Percentiles rank a stretch among this genome's conserved stretches.
These are phyloP conservation scores for Sinohyriopsis cumingii DNA, from an alignment of 2,888 invertebrate species.

Conservation along the genomic window DNA sequence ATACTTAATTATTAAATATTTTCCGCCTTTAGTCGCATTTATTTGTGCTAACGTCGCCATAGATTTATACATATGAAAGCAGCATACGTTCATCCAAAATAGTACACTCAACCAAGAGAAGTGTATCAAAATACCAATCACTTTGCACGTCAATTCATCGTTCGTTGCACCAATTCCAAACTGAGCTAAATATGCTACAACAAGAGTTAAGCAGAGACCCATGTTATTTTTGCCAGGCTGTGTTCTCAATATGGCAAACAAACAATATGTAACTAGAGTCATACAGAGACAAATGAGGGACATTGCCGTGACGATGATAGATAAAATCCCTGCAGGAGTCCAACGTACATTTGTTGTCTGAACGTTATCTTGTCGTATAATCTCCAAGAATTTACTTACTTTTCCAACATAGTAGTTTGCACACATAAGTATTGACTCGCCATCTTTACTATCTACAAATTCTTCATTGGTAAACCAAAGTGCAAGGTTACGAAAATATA, in stretches of 20 bases:
- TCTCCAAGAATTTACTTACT: too few relatives aligned
- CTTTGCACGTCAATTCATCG: slow-evolving; percentile 6
- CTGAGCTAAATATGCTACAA: slow-evolving; percentile 21
- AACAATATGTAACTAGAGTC: too few relatives aligned
- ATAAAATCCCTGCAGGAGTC: slow-evolving; percentile 4
- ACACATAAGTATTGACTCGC: too few relatives aligned
- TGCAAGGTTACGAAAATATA: too few relatives aligned
- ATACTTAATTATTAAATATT: slow-evolving; percentile 11
- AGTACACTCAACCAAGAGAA: slow-evolving; percentile 28
- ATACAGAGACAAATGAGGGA: too few relatives aligned
- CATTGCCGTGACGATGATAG: slow-evolving; percentile 12
- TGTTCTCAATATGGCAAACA: slow-evolving; percentile 22
- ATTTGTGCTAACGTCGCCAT: slow-evolving; percentile 6
- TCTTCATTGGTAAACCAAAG: too few relatives aligned
- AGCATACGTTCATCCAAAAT: slow-evolving; percentile 31
- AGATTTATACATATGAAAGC: slow-evolving; percentile 24
- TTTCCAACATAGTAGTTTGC: too few relatives aligned
- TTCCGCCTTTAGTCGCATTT: neutral
- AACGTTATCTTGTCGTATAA: too few relatives aligned
- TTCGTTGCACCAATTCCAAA: slow-evolving; percentile 11
- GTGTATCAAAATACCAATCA: slow-evolving; percentile 22
- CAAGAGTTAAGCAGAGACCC: slow-evolving; percentile 11
- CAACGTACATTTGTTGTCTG: too few relatives aligned
- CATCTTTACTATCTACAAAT: too few relatives aligned
- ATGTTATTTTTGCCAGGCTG: slow-evolving; percentile 37